These are phyloP conservation scores for Battus philenor DNA, from an alignment of 1,140 invertebrate species.

Conservation along the genomic window DNA sequence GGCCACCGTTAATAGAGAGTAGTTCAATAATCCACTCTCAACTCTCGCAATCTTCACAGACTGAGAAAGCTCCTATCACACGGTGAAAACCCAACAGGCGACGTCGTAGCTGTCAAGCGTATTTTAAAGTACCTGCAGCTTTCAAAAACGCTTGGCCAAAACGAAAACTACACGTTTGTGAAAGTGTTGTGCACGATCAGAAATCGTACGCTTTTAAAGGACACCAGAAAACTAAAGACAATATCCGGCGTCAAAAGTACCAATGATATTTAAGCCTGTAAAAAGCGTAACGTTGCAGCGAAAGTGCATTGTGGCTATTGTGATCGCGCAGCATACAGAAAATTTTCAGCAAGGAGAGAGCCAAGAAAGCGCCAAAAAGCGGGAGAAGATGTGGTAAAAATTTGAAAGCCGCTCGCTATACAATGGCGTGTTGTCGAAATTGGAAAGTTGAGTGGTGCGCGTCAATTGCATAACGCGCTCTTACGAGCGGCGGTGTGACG, in stretches of 20 bases:
- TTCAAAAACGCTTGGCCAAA: slow-evolving; percentile 30
- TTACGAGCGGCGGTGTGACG: slow-evolving; percentile 68
- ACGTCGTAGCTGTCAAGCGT: slow-evolving; percentile 45
- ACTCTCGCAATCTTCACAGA: slow-evolving; percentile 32
- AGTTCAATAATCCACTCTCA: slow-evolving; percentile 21
- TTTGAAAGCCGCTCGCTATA: slow-evolving; percentile 71
- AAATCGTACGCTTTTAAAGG: slow-evolving; percentile 13
- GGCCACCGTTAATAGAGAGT: slow-evolving; percentile 22
- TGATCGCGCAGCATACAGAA: slow-evolving; percentile 52
- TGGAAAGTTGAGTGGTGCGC: slow-evolving; percentile 72
- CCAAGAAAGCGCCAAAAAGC: slow-evolving; percentile 62
- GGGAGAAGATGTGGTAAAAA: slow-evolving; percentile 63
- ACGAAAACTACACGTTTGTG: slow-evolving; percentile 21
- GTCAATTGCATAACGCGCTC: slow-evolving; percentile 67
- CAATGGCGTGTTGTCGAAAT: slow-evolving; percentile 75
- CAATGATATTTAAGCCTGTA: slow-evolving; percentile 18
- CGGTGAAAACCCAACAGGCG: slow-evolving; percentile 55
- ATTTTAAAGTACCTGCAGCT: slow-evolving; percentile 37
- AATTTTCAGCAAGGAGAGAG: slow-evolving; percentile 64
- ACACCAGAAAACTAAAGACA: background rate
- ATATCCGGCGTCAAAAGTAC: slow-evolving; percentile 10
- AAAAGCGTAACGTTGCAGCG: slow-evolving; percentile 49
- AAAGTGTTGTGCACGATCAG: slow-evolving; percentile 16
- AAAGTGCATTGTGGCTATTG: slow-evolving; percentile 58
- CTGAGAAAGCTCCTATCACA: slow-evolving; percentile 58